Base-by-base conservation (phyloP, 1,140 invertebrate species). In the Metaphire vulgaris region DNA sequence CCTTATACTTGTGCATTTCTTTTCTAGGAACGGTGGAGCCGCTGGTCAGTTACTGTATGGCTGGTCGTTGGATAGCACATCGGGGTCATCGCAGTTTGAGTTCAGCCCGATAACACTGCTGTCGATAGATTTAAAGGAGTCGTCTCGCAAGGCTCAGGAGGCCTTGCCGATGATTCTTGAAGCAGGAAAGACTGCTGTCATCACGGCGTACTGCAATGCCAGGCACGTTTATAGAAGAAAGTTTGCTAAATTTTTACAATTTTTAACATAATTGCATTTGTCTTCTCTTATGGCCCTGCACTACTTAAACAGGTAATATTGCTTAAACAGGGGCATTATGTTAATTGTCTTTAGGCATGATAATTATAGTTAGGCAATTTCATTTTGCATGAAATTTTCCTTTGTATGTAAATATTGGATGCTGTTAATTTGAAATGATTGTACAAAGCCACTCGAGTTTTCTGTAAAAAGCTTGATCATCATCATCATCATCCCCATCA, bases 101-200 rank as follows among this genome's bases (percentile, higher is more conserved):
- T 70, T 80, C 26, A 65, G 74, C 33, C 70, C 79, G 74, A 30
- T 80, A 2, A 79, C 28, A 73, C 28, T 73, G 21, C 32, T 33
- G 14, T 34, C 33, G 6, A 73, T 73, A 30, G 66, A 33, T 68
- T 74, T 74, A 28, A 41, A 33, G 69, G 73, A 16, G 15, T 75
- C 16, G 73, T 29, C 30, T 31, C 71, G 16, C 21, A 70, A 73
- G 64, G 41, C 68, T 56, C 67, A 72, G 69, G 68, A 70, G 21
- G 64, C 64, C 16, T 68, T 68, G 28, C 64, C 72, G 16, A 69
- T 76, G 26, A 77, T 72, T 66, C 73, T 81, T 21, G 67, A 76
- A 33, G 78, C 79, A 28, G 77, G 71, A 6, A 78, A 78, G 77
- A 74, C 75, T 34, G 70, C 76, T 2, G 76, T 71, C 30, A 74